Evolutionary conservation across 1,140 invertebrate species (phyloP).

Genomic region (Diorhabda carinulata): DNA sequence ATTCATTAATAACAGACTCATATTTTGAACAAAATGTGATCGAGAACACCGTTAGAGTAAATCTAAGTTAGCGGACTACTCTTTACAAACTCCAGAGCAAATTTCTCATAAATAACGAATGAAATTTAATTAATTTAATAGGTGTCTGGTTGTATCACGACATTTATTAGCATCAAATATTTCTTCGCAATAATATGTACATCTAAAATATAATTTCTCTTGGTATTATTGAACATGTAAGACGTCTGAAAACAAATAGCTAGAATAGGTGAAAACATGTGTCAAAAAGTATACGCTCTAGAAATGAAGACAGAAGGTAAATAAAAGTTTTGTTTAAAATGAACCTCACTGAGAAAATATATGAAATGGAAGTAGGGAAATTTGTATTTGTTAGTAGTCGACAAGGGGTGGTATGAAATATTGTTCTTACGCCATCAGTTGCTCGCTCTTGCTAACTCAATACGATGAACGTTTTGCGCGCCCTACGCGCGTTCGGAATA

Average conservation of each 20-base stretch:
- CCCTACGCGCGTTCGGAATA: background rate
- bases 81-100: too few species aligned
- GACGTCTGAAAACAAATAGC: background rate
- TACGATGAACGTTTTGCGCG: background rate
- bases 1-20: too few species aligned
- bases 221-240: too few species aligned
- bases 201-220: too few species aligned
- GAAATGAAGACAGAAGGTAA: conserved; percentile 15
- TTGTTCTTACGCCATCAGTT: background rate
- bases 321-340: conserved; percentile 12
- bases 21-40: too few species aligned
- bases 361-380: background rate
- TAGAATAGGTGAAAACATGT: conserved; percentile 4
- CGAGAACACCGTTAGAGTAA: too few species aligned
- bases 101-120: too few species aligned
- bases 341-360: conserved; percentile 3
- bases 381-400: conserved; percentile 9
- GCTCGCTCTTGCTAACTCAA: conserved; percentile 1
- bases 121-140: too few species aligned
- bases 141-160: too few species aligned
- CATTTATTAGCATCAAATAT: too few species aligned
- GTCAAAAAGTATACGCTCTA: background rate
- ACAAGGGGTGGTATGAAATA: background rate
- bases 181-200: too few species aligned
- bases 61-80: too few species aligned